phyloP scores from a whole-genome alignment of 1,140 invertebrate genomes.

The Trachymyrmex septentrionalis region DNA sequence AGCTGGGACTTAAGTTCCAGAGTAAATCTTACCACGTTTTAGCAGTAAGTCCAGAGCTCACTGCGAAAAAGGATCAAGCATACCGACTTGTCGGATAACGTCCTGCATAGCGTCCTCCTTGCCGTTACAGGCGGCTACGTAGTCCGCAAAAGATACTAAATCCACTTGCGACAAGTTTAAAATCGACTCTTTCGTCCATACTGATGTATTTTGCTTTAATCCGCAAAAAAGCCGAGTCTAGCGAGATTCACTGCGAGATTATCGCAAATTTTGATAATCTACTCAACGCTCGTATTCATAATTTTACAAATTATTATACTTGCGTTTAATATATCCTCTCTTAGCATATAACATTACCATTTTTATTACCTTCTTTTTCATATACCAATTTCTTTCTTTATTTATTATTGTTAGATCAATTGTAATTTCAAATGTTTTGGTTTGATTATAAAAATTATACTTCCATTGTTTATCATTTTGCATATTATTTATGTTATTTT shows the following conservation, averaged over 20 bases:
- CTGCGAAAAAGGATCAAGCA: slow-evolving; percentile 83
- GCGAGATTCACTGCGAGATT: slow-evolving; percentile 2
- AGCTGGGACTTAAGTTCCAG: slow-evolving; percentile 84
- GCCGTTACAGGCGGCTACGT: slow-evolving; percentile 64
- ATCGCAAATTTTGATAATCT: slow-evolving; percentile 27
- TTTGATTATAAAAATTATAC: neutral
- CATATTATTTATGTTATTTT: neutral
- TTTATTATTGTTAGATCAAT: neutral
- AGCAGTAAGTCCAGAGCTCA: slow-evolving; percentile 86
- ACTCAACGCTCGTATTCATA: neutral
- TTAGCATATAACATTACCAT: neutral
- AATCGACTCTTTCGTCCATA: slow-evolving; percentile 81
- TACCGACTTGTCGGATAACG: slow-evolving; percentile 80
- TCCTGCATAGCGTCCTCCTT: slow-evolving; percentile 74
- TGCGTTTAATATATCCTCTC: neutral
- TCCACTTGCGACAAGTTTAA: slow-evolving; percentile 85
- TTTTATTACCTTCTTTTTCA: too few species aligned
- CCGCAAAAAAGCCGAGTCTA: neutral
- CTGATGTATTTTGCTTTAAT: slow-evolving; percentile 76
- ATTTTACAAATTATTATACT: neutral
- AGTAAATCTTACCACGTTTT: slow-evolving; percentile 87
- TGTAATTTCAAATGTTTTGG: neutral
- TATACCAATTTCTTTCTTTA: neutral
- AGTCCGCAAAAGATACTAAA: slow-evolving; percentile 80
- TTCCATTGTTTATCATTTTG: neutral